A percentile compares a stretch with the other conserved stretches of the same genome.
phyloP scores from a whole-genome alignment of 2,113 vertebrate species.

The Erinaceus europaeus region DNA sequence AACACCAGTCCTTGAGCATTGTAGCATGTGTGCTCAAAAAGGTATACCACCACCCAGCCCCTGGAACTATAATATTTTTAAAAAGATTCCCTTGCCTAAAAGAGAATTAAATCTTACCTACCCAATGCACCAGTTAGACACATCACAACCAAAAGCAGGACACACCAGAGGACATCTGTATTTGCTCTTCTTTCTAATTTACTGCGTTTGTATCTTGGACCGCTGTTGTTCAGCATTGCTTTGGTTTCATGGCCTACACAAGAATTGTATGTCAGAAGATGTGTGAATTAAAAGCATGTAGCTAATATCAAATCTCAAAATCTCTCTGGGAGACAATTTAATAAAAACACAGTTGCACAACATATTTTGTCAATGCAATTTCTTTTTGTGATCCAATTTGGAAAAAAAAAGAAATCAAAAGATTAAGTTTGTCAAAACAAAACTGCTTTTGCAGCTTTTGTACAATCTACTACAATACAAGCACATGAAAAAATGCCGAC shows the following conservation, averaged over 20 bases:
- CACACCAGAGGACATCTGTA: constrained; percentile 92
- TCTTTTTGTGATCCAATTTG: not conserved
- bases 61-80: not conserved
- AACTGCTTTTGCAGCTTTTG: not conserved
- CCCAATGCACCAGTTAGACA: constrained; percentile 90
- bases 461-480: not conserved
- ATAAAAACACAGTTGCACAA: not conserved
- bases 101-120: constrained; percentile 73
- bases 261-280: constrained; percentile 22
- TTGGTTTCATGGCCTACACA: constrained; percentile 95
- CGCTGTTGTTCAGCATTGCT: constrained; percentile 96
- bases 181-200: constrained; percentile 92
- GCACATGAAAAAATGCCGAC: not conserved
- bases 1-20: too few species aligned
- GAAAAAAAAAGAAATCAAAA: constrained; percentile 2
- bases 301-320: not conserved
- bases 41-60: too few species aligned
- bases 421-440: not conserved
- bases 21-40: too few species aligned
- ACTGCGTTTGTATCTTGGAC: constrained; percentile 92
- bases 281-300: not conserved
- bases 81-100: not conserved
- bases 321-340: not conserved
- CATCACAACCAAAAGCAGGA: constrained; percentile 91
- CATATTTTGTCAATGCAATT: not conserved